These are phyloP conservation scores for Drosophila picticornis DNA, from an alignment of 2,888 invertebrate species.

Conservation along the genomic window DNA sequence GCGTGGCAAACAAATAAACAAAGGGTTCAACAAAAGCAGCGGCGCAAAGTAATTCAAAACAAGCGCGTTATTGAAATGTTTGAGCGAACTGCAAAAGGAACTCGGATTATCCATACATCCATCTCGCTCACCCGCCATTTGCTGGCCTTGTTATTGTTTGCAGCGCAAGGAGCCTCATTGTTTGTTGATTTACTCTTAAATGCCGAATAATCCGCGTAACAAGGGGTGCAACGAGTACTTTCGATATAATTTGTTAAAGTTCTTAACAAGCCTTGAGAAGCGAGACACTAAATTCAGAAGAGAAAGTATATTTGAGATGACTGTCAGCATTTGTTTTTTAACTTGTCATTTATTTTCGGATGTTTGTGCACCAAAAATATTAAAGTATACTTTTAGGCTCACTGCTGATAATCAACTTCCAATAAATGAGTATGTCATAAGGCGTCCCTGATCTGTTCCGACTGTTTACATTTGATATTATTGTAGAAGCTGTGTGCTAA, in stretches of 20 bases:
- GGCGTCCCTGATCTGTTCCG: background rate
- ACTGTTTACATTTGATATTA: background rate
- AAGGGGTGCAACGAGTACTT: slow-evolving; percentile 6
- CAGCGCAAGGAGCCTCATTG: slow-evolving; percentile 29
- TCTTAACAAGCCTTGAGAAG: background rate
- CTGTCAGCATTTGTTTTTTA: background rate
- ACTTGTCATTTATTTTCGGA: background rate
- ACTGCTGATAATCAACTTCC: background rate
- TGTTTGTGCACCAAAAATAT: background rate
- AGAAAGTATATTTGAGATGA: background rate
- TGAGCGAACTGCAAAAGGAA: slow-evolving; percentile 43
- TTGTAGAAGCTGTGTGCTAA: background rate
- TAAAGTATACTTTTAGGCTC: slow-evolving; percentile 24
- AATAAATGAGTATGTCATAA: background rate
- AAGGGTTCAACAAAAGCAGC: slow-evolving; percentile 77
- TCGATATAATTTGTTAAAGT: background rate
- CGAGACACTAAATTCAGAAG: background rate
- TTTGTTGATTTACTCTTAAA: slow-evolving; percentile 65
- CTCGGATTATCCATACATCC: slow-evolving; percentile 37
- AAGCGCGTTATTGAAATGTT: slow-evolving; percentile 61
- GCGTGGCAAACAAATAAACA: slow-evolving; percentile 71
- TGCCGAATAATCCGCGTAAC: slow-evolving; percentile 45
- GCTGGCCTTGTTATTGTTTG: slow-evolving; percentile 42
- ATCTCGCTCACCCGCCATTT: slow-evolving; percentile 11
- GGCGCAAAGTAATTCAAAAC: slow-evolving; percentile 79